Evolutionary conservation across 1,140 invertebrate genomes (phyloP), one percentile per base, ranked within the genome.

Genomic region (Cyclina sinensis): DNA sequence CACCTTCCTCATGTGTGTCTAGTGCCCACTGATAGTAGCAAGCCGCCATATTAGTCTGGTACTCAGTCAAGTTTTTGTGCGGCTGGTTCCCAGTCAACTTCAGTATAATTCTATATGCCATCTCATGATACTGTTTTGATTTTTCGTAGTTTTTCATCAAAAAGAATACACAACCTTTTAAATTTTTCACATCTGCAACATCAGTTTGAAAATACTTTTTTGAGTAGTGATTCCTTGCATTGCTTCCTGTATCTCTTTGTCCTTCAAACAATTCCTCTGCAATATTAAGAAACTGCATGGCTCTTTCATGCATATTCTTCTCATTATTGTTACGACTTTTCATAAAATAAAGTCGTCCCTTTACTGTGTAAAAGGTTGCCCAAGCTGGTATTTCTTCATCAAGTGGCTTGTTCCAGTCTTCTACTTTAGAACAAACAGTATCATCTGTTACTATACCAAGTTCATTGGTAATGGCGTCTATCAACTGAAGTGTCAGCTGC

Each of bases 121-220:
- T 11, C 35, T 65, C 30, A 32, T 81, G 79, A 43, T 11, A 81
- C 2, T n/a, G 16, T 21, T 14, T 39, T 62, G 79, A 43, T 21
- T 18, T 37, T 11, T 65, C 32, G 9, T 35, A 24, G 4, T 65
- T 18, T 14, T 65, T 46, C 39, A 57, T 21, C 30, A 43, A 11
- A 18, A 65, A 81, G 27, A n/a, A 46, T 65, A 81, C 51, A 46
- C 79, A 65, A 30, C 79, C 79, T 54, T 54, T 54, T 30, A 78
- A 35, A 78, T 78, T 78, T 54, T 78, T 78, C 1, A 78, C 46
- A 54, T 54, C 46, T 0, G 74, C 74, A 12, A 46, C 48, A 35
- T 78, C 74, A 30, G 18, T 54, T n/a, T 51, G 43, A 32, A 78
- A 78, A n/a, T 48, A 54, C n/a, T 54, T 70, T 39, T 37, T 70